These are phyloP conservation scores for Poecile montanus DNA, from an alignment of 2,797 vertebrate species.

Conservation along the genomic window DNA sequence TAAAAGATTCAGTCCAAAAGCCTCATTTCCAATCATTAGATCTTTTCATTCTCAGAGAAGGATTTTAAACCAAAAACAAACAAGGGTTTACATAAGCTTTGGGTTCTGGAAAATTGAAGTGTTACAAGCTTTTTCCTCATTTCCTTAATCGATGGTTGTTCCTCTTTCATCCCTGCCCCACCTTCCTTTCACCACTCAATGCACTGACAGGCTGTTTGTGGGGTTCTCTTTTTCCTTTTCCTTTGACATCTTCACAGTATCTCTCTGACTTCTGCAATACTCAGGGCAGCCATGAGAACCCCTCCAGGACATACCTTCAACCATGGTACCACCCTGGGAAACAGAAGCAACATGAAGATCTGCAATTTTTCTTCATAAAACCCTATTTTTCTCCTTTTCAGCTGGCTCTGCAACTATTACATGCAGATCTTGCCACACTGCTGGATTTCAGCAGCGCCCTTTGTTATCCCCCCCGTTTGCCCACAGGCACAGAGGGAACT, in stretches of 20 bases:
- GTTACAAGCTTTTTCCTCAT: background rate
- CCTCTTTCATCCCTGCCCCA: background rate
- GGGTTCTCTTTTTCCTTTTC: background rate
- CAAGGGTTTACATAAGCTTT: background rate
- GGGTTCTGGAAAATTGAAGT: background rate
- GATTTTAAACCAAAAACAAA: background rate
- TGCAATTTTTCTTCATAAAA: slow-evolving; percentile 1
- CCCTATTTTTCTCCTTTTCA: background rate
- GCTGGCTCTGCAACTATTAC: background rate
- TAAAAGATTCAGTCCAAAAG: background rate
- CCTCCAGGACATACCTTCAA: background rate
- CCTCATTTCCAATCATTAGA: background rate
- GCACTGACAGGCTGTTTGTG: background rate
- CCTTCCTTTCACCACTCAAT: background rate
- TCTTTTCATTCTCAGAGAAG: background rate
- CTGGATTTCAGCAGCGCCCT: slow-evolving; percentile 7
- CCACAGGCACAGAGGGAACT: background rate
- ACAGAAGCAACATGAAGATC: background rate
- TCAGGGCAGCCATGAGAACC: accelerated
- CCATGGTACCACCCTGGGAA: background rate
- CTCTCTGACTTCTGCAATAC: background rate
- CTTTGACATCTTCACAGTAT: background rate
- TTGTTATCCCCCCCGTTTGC: background rate
- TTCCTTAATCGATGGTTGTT: background rate
- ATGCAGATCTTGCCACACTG: background rate